phyloP scores from a whole-genome alignment of 1,140 invertebrate genomes.

The Xylocopa sonorina region DNA sequence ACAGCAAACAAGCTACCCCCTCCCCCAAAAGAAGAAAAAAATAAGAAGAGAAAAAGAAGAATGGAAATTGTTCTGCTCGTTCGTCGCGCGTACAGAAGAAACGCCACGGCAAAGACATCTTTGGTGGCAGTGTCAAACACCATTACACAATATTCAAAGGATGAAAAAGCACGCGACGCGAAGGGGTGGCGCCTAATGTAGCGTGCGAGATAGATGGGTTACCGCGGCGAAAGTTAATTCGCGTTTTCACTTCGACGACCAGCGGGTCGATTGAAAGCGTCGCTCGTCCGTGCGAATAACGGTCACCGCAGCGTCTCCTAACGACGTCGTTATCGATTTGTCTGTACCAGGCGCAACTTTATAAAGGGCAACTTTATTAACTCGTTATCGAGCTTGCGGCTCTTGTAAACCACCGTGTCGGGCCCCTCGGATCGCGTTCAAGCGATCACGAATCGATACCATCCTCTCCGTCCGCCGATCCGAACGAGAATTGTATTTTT shows the following conservation, averaged over 20 bases:
- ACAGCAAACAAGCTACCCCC: no score
- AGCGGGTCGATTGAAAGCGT: slow-evolving; percentile 67
- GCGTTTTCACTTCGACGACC: slow-evolving; percentile 68
- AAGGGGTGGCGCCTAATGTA: slow-evolving; percentile 69
- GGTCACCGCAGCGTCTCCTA: slow-evolving; percentile 63
- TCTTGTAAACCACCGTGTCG: background rate
- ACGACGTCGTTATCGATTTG: slow-evolving; percentile 69
- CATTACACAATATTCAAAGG: slow-evolving; percentile 71
- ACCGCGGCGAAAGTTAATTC: slow-evolving; percentile 70
- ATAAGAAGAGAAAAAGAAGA: no score
- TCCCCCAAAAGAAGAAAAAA: no score
- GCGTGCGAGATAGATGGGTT: slow-evolving; percentile 71
- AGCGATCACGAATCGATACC: background rate
- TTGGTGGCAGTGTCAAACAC: slow-evolving; percentile 62
- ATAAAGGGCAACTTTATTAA: slow-evolving; percentile 53
- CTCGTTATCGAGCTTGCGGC: slow-evolving; percentile 1
- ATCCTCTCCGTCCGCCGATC: background rate
- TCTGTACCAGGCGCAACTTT: slow-evolving; percentile 37
- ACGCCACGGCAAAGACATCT: slow-evolving; percentile 47
- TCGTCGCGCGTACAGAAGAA: background rate
- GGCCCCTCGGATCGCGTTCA: background rate
- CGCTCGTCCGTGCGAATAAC: slow-evolving; percentile 61
- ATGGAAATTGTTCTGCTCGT: background rate
- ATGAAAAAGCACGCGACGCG: slow-evolving; percentile 67
- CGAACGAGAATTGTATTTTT: background rate